These are phyloP conservation scores for Archaeoteleia sp. DNA, from an alignment of 2,888 invertebrate species.

Conservation along the genomic window DNA sequence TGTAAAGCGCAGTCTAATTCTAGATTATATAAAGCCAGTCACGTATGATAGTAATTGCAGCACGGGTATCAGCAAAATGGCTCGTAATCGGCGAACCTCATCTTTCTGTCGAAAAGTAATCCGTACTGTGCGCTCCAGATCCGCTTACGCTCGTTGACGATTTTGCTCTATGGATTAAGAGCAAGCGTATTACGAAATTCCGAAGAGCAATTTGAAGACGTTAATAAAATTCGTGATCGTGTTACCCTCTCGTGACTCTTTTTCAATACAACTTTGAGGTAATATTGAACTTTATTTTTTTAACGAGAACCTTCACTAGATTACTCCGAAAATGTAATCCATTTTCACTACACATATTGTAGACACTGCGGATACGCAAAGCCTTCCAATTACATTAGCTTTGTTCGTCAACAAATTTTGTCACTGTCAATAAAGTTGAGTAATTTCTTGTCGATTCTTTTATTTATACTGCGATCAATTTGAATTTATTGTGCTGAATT, in stretches of 20 bases:
- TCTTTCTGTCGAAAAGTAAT: conserved; percentile 29
- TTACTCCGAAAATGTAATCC: too few relatives aligned
- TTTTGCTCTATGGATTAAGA: conserved; percentile 43
- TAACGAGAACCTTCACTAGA: conserved; percentile 7
- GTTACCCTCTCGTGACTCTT: conserved; percentile 10
- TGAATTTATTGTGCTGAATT: too few relatives aligned
- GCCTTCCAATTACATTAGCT: neutral
- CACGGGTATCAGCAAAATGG: conserved; percentile 18
- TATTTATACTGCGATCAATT: too few relatives aligned
- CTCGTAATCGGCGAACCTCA: conserved; percentile 24
- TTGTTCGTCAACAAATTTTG: too few relatives aligned
- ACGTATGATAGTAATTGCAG: conserved; percentile 9
- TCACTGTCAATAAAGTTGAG: too few relatives aligned
- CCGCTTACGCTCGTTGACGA: conserved; percentile 43
- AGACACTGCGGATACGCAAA: neutral
- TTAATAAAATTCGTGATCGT: conserved; percentile 33
- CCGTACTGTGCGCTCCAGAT: conserved; percentile 27
- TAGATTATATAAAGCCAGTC: conserved; percentile 3
- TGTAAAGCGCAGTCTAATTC: conserved; percentile 12
- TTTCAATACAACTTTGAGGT: conserved; percentile 3
- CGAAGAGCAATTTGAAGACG: conserved; percentile 35
- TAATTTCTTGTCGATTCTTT: too few relatives aligned
- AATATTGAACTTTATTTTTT: conserved; percentile 7
- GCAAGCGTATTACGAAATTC: conserved; percentile 40
- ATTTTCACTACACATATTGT: conserved; percentile 4